Conservation (phyloP, 2,113 vertebrate genomes). For the Petroica traversi region DNA sequence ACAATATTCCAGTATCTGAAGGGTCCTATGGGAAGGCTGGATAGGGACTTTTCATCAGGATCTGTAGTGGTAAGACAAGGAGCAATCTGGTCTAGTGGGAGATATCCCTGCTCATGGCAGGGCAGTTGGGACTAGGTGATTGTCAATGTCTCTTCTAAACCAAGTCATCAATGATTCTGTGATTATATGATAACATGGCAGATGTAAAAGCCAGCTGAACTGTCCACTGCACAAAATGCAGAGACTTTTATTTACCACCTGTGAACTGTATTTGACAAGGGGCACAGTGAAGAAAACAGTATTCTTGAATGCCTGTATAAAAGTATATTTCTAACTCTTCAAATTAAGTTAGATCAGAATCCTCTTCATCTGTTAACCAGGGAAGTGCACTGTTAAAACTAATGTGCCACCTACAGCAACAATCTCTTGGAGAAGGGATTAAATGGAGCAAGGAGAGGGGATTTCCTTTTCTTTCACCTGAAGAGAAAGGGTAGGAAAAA, state of each 20-base stretch:
- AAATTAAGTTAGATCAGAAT: not conserved
- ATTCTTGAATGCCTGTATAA: not conserved
- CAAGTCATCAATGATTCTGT: not conserved
- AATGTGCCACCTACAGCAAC: not conserved
- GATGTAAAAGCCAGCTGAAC: not conserved
- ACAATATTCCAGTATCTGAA: not conserved
- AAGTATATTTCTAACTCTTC: not conserved
- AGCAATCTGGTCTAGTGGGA: not conserved
- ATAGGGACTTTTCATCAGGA: not conserved
- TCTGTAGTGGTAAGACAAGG: no score
- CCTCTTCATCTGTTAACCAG: not conserved
- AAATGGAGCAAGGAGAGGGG: accelerated
- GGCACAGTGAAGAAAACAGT: not conserved
- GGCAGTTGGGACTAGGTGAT: not conserved
- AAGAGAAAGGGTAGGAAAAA: not conserved
- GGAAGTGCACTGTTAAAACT: not conserved
- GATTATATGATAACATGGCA: not conserved
- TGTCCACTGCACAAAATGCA: not conserved
- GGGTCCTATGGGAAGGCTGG: not conserved
- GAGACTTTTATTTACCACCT: not conserved
- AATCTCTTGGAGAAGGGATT: not conserved
- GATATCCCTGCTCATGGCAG: not conserved
- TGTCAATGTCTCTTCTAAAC: not conserved
- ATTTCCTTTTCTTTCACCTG: not conserved
- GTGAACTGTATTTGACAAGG: not conserved